These are phyloP conservation scores for Popillia japonica DNA, from an alignment of 1,140 invertebrate species.

Conservation along the genomic window DNA sequence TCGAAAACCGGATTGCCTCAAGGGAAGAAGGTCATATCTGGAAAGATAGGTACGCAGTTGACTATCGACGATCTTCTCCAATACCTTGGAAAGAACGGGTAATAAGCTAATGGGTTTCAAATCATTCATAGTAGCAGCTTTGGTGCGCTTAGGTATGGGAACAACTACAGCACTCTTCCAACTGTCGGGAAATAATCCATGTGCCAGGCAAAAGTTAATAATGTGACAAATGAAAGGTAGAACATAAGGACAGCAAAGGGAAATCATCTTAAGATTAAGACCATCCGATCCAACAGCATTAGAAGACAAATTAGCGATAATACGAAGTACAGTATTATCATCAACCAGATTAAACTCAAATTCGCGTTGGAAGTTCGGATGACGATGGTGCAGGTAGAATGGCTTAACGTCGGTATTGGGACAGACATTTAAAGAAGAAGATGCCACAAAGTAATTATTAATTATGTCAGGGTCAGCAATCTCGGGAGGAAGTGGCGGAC, in stretches of 20 bases:
- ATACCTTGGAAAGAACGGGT: constrained; percentile 45
- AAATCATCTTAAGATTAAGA: constrained; percentile 26
- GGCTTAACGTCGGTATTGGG: too few relatives aligned
- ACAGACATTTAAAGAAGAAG: too few relatives aligned
- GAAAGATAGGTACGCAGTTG: constrained; percentile 42
- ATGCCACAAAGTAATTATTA: too few relatives aligned
- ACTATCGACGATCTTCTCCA: constrained; percentile 42
- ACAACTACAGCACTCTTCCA: constrained; percentile 45
- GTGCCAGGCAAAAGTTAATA: constrained; percentile 37
- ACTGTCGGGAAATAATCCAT: neutral
- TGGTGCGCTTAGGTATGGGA: constrained; percentile 43
- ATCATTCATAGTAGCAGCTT: constrained; percentile 41
- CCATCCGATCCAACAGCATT: constrained; percentile 38
- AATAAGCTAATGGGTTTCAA: constrained; percentile 46
- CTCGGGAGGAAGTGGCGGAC: too few relatives aligned
- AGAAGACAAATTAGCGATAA: constrained; percentile 11
- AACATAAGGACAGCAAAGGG: constrained; percentile 14
- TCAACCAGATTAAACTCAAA: constrained; percentile 28
- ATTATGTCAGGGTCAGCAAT: too few relatives aligned
- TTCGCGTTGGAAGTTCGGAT: neutral
- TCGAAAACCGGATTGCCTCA: constrained; percentile 41
- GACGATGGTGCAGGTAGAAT: too few relatives aligned
- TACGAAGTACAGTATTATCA: neutral
- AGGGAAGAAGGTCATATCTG: constrained; percentile 40
- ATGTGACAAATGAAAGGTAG: constrained; percentile 18